Conservation (phyloP, 2,888 invertebrate species). For the Apamea anceps region DNA sequence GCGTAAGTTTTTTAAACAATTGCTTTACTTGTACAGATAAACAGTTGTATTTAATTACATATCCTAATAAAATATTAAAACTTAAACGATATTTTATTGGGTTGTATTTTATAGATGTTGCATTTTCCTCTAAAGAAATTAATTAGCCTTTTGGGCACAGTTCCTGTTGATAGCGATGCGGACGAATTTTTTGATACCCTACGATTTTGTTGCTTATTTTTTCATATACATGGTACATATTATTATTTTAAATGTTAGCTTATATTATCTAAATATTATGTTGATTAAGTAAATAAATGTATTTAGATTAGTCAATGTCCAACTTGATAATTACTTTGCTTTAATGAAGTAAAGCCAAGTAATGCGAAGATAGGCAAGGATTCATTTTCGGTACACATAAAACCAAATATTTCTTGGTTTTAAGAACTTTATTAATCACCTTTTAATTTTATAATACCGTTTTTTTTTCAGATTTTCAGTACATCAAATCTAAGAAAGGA, state of each 20-base stretch:
- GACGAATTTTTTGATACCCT: too few relatives aligned
- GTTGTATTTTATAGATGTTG: not conserved
- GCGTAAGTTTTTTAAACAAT: not conserved
- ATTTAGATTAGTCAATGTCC: not conserved
- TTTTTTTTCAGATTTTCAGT: conserved; percentile 21
- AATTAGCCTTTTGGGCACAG: too few relatives aligned
- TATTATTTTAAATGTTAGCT: too few relatives aligned
- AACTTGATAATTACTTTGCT: not conserved
- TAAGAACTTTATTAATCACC: not conserved
- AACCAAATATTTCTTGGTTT: too few relatives aligned
- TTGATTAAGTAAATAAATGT: too few relatives aligned
- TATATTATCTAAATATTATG: too few relatives aligned
- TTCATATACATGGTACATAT: too few relatives aligned
- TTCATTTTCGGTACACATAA: too few relatives aligned
- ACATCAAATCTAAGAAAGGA: conserved; percentile 23
- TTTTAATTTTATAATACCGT: not conserved
- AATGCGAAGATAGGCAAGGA: not conserved
- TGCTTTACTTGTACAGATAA: not conserved
- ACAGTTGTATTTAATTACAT: not conserved
- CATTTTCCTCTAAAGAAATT: not conserved
- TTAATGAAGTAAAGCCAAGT: too few relatives aligned
- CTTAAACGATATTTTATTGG: not conserved
- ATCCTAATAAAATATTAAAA: not conserved
- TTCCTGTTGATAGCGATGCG: too few relatives aligned
- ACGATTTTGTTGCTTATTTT: too few relatives aligned